Percentiles rank a stretch among this genome's conserved stretches.
These are phyloP conservation scores for Diacarnus erythraeanus DNA, from an alignment of 37 sponge, comb jelly and placozoan species.

Conservation along the genomic window DNA sequence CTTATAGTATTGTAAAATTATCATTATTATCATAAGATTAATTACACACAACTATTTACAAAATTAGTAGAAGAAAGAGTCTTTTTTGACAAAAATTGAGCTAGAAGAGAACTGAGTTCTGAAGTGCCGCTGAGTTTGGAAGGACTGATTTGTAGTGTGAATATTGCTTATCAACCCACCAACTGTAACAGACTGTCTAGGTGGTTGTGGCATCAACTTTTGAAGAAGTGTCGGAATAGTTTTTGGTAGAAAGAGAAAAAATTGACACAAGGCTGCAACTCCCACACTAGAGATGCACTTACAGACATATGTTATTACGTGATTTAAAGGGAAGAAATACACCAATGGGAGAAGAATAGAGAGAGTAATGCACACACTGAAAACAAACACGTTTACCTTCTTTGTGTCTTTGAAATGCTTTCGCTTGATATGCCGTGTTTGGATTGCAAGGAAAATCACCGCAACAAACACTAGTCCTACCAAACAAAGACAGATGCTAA, in stretches of 20 bases:
- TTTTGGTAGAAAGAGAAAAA: slow-evolving; percentile 19
- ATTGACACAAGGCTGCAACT: slow-evolving; percentile 12
- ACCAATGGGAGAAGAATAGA: slow-evolving; percentile 2
- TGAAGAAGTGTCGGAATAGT: slow-evolving; percentile 15
- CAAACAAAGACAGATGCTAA: neutral
- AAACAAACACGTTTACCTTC: slow-evolving; percentile 32
- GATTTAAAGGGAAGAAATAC: neutral
- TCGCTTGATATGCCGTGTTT: slow-evolving; percentile 34
- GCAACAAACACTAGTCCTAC: neutral
- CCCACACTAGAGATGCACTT: neutral
- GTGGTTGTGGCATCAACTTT: too few relatives aligned
- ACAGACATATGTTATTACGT: neutral
- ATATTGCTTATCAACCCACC: too few relatives aligned
- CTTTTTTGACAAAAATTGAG: too few relatives aligned
- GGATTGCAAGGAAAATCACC: slow-evolving; percentile 32
- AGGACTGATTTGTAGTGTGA: too few relatives aligned
- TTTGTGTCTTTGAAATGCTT: slow-evolving; percentile 53
- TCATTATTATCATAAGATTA: too few relatives aligned
- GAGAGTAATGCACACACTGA: neutral
- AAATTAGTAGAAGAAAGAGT: too few relatives aligned
- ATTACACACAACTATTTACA: too few relatives aligned
- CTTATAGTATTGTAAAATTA: too few relatives aligned
- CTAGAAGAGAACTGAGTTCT: too few relatives aligned
- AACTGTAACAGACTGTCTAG: too few relatives aligned
- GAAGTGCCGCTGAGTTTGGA: too few relatives aligned